Base-by-base conservation (phyloP, 2,888 invertebrate genomes). In the Plagodis dolabraria region DNA sequence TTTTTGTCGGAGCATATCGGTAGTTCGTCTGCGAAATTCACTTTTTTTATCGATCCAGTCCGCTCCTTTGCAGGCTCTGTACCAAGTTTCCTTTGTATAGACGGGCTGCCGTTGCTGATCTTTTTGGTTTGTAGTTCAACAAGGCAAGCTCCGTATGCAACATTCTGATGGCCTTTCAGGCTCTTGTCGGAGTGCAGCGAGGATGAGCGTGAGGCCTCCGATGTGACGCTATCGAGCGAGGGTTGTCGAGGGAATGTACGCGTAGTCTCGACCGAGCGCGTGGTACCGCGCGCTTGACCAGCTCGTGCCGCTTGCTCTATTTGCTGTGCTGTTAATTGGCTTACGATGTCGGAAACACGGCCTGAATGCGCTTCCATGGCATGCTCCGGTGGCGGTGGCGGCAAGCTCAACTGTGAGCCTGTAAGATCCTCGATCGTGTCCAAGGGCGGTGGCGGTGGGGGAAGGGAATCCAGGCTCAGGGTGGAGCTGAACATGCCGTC, bases 381-480 rank as follows among this genome's bases (percentile, higher is more conserved):
- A 67, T 93, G 91, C 69, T 91, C 93, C 10, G 94, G 93, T 2
- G 96, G 96, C 0, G 96, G 96, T 7, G 96, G 97, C 7, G 97
- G 97, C 43, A 96, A 85, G 46, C 96, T 96, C 36, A 96, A 85
- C 75, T 96, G 95, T 6, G 96, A 96, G 5, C 96, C 96, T 9
- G 94, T 94, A 7, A 95, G 84, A 61, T 95, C 95, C 49, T 90
- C 89, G 11, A 83, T 48, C 94, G 96, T 63, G 22, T 84, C 85
- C 7, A 81, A 74, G 0, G 97, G 97, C 9, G 96, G 97, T 0
- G 96, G 96, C 0, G 97, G 97, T 11, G 96, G 97, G 0, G 96
- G 96, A 60, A 97, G 84, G n/a, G 96, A 96, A 71, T 97, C 97
- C 44, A 97, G 83, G 33, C 97, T 97, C 9, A 96, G 87, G 10